These are phyloP conservation scores for Colletes gigas DNA, from an alignment of 1,140 invertebrate genomes.

Conservation along the genomic window DNA sequence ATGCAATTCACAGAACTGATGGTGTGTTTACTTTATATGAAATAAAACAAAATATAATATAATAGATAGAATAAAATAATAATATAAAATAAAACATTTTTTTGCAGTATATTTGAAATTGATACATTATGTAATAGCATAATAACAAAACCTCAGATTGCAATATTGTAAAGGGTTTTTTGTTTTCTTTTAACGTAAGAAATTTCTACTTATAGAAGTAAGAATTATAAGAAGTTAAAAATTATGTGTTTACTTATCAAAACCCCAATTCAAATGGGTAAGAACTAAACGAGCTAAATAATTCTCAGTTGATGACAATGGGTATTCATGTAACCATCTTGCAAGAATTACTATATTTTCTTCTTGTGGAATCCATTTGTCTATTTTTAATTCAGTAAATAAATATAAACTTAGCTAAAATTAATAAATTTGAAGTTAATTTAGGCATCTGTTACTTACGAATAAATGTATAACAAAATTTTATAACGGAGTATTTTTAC, in stretches of 20 bases:
- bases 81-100: too few relatives aligned
- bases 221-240: background rate
- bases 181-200: too few relatives aligned
- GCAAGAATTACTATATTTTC: slow-evolving; percentile 86
- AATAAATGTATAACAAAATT: slow-evolving; percentile 26
- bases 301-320: slow-evolving; percentile 84
- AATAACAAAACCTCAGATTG: too few relatives aligned
- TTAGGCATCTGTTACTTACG: background rate
- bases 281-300: slow-evolving; percentile 87
- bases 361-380: slow-evolving; percentile 86
- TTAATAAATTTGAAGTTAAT: slow-evolving; percentile 11
- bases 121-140: too few relatives aligned
- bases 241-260: slow-evolving; percentile 74
- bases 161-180: too few relatives aligned
- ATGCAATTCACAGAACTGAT: too few relatives aligned
- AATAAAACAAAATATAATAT: too few relatives aligned
- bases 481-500: slow-evolving; percentile 71
- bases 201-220: too few relatives aligned
- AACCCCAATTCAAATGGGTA: slow-evolving; percentile 88
- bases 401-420: slow-evolving; percentile 86
- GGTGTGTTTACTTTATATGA: too few relatives aligned
- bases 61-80: too few relatives aligned
- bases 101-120: too few relatives aligned
- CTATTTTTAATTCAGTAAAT: slow-evolving; percentile 88
- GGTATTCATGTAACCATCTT: slow-evolving; percentile 85